Percentiles rank a stretch among this genome's conserved stretches.
Conservation (phyloP, 2,888 invertebrate genomes). For the Leptothorax acervorum region DNA sequence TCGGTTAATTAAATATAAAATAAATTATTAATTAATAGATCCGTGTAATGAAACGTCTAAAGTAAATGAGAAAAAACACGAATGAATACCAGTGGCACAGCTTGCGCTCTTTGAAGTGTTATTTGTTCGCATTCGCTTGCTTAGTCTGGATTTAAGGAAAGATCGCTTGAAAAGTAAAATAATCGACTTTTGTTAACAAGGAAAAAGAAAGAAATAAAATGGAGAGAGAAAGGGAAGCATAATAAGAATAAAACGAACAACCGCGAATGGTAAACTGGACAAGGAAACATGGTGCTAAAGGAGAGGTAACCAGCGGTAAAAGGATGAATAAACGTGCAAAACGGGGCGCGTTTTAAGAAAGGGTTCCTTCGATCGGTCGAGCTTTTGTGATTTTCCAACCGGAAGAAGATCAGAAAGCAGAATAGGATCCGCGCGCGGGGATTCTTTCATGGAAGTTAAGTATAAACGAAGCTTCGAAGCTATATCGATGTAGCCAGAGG, state of each 20-base stretch:
- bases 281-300: constrained; percentile 27
- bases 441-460: constrained; percentile 61
- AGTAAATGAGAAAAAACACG: too few species aligned
- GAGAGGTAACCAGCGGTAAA: constrained; percentile 30
- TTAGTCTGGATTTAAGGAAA: not conserved
- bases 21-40: not conserved
- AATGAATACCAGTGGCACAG: not conserved
- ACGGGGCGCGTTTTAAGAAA: constrained; percentile 44
- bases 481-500: constrained; percentile 3
- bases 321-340: constrained; percentile 53
- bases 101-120: not conserved
- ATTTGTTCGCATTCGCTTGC: not conserved
- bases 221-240: too few species aligned
- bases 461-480: constrained; percentile 52
- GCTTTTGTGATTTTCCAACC: constrained; percentile 63
- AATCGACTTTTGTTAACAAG: not conserved
- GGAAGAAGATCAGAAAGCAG: constrained; percentile 60
- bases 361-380: constrained; percentile 48
- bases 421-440: constrained; percentile 11
- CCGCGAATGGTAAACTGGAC: not conserved
- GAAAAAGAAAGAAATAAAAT: not conserved
- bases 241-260: constrained; percentile 11
- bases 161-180: not conserved
- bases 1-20: not conserved
- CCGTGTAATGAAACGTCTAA: not conserved